Conservation (phyloP, 1,140 invertebrate species). For the Cryptotermes secundus region DNA sequence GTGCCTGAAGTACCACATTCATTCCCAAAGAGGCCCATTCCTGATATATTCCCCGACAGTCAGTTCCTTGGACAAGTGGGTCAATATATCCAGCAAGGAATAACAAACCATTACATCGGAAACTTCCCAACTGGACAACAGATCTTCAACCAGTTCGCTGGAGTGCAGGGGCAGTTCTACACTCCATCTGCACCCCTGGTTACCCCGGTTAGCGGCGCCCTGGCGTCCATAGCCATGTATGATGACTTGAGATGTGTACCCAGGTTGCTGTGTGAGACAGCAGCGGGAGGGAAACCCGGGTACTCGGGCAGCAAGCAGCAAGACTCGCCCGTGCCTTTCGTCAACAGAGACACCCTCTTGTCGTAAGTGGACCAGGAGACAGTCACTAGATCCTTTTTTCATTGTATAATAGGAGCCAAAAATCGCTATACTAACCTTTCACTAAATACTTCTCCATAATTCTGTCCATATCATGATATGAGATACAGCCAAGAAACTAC, state of each 20-base stretch:
- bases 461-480: no score
- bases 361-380: conserved; percentile 55
- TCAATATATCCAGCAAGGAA: not conserved
- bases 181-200: not conserved
- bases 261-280: conserved; percentile 72
- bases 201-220: conserved; percentile 49
- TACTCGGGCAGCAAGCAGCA: conserved; percentile 42
- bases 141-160: not conserved
- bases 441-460: no score
- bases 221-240: conserved; percentile 69
- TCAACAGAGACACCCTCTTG: conserved; percentile 63
- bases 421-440: no score
- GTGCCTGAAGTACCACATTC: not conserved
- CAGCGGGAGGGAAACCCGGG: conserved; percentile 60
- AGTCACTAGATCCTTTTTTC: no score
- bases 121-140: not conserved
- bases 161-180: not conserved
- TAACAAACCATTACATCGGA: not conserved
- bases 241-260: conserved; percentile 77
- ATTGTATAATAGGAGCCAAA: no score
- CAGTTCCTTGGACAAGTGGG: not conserved
- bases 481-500: no score
- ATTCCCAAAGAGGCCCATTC: not conserved
- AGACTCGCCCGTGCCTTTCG: conserved; percentile 52
- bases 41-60: not conserved